Base-by-base conservation (phyloP, 2,888 invertebrate genomes). In the Morinoia aosen region DNA sequence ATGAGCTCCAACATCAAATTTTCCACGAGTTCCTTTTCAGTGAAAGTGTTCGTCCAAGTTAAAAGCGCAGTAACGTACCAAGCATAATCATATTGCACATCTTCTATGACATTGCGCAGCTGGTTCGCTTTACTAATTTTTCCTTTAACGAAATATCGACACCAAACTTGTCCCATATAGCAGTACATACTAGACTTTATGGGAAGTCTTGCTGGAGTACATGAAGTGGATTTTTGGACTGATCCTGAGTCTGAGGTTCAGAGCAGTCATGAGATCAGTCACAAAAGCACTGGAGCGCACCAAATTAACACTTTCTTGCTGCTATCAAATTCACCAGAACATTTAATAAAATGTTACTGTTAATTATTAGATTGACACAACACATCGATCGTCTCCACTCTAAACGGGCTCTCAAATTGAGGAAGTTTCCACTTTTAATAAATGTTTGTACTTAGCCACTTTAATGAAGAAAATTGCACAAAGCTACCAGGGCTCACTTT, bases 391-490 rank as follows among this genome's bases (percentile, higher is more conserved):
- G 19, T 40, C 90, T 90, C 90, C 39, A 90, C 90, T 90, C 48
- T 10, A 90, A 90, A 90, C 40, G 39, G 48, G 40, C 40, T 90
- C 48, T 90, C 40, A 11, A 90, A 40, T 40, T 10, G 19, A 16
- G 40, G 90, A 90, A 90, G 90, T 40, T 12, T 90, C 39, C 12
- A 33, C 5, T 33, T 11, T 39, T 48, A 39, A 10, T 40, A 90
- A 90, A 48, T 90, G 90, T 90, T 90, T 90, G 90, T 90, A 90
- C 90, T 90, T 39, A 39, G 48, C 90, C 90, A 90, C 90, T 90
- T 39, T 90, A 40, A 39, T 39, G 19, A 90, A 90, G 0, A 90
- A 90, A 90, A 90, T 90, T 90, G 39, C 90, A 90, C 90, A 40
- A 40, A 90, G 39, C 90, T 90, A 90, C 90, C 8, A 48, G 90